Conservation (phyloP, 2,113 vertebrate species). For the Alosa alosa region DNA sequence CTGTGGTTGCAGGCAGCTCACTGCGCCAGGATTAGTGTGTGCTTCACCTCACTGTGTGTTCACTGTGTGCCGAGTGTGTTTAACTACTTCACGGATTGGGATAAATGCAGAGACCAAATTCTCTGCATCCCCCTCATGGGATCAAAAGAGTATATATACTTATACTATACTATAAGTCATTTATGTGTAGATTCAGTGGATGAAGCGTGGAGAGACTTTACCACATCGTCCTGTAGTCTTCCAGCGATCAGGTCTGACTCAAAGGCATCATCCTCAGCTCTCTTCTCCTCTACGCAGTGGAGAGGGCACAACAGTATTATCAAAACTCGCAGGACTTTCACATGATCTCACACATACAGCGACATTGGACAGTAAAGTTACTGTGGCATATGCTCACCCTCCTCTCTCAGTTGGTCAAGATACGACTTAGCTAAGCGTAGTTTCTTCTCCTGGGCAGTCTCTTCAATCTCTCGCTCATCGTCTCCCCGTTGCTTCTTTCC, state of each 20-base stretch:
- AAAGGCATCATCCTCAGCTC: conserved; percentile 74
- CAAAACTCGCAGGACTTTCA: not conserved
- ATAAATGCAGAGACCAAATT: too few species aligned
- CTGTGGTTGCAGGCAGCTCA: too few species aligned
- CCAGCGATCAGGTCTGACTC: conserved; percentile 79
- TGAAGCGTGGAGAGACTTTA: conserved; percentile 46
- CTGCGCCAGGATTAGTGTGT: too few species aligned
- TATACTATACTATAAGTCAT: not conserved
- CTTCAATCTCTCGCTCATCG: conserved; percentile 76
- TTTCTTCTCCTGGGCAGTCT: conserved; percentile 93
- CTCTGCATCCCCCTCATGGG: too few species aligned
- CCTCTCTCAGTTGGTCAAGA: conserved; percentile 81
- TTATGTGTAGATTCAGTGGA: not conserved
- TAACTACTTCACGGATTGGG: too few species aligned
- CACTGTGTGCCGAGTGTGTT: too few species aligned
- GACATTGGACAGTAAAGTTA: not conserved
- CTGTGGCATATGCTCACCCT: conserved; percentile 65
- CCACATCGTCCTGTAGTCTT: conserved; percentile 89
- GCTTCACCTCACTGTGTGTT: too few species aligned
- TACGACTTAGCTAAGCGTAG: conserved; percentile 88
- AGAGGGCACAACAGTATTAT: conserved; percentile 11
- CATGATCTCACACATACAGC: not conserved
- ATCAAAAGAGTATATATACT: too few species aligned
- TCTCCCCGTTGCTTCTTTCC: conserved; percentile 54
- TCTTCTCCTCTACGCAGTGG: conserved; percentile 76